A percentile compares a stretch with the other conserved stretches of the same genome.
These are phyloP conservation scores for Dinocampus coccinellae DNA, from an alignment of 2,888 invertebrate genomes.

Conservation along the genomic window DNA sequence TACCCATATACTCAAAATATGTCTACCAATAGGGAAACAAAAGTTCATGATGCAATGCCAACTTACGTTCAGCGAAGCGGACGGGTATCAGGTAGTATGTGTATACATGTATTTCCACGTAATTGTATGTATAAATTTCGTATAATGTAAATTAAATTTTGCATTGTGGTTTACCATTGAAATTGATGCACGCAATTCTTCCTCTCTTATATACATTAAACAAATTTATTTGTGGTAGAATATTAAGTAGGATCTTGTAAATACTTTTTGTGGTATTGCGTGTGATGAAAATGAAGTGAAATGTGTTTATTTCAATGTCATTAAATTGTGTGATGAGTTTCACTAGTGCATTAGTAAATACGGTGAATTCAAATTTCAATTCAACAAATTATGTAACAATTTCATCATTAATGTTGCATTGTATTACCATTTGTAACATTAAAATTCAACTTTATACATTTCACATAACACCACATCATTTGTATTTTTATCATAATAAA, in stretches of 20 bases:
- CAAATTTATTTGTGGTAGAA: too few relatives aligned
- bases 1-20: too few relatives aligned
- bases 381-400: conserved; percentile 23
- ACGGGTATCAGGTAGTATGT: background rate
- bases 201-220: background rate
- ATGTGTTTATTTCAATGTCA: background rate
- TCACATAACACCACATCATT: background rate
- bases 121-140: too few relatives aligned
- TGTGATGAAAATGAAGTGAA: conserved; percentile 8
- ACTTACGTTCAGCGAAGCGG: too few relatives aligned
- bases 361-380: conserved; percentile 13
- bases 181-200: background rate
- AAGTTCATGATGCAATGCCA: too few relatives aligned
- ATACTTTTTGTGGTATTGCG: background rate
- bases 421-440: background rate
- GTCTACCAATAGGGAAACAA: too few relatives aligned
- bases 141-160: background rate
- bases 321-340: background rate
- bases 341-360: background rate
- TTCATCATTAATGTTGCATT: too few relatives aligned
- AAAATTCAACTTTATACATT: conserved; percentile 15
- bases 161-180: background rate
- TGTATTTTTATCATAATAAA: too few relatives aligned
- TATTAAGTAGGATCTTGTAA: background rate
- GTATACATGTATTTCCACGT: background rate